phyloP scores from a whole-genome alignment of 2,113 vertebrate species.

The Acrocephalus arundinaceus region DNA sequence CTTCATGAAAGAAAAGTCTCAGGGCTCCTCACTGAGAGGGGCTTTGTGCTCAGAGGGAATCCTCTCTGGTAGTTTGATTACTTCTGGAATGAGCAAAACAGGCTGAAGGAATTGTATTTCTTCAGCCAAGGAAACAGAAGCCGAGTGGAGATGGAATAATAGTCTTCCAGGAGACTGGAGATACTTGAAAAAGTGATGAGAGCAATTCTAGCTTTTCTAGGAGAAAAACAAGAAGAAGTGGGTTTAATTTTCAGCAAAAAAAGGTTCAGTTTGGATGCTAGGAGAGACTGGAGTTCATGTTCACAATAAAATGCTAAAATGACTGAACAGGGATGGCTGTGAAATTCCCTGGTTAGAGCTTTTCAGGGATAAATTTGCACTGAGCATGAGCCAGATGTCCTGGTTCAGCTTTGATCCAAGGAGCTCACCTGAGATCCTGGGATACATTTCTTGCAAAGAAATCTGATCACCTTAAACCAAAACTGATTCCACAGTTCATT shows the following conservation, averaged over 20 bases:
- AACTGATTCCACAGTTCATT: neutral
- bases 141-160: neutral
- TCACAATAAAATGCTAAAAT: neutral
- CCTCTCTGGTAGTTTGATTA: neutral
- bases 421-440: neutral
- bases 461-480: neutral
- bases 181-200: neutral
- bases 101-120: neutral
- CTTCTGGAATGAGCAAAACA: neutral
- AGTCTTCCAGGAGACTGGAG: neutral
- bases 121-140: neutral
- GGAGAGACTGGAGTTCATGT: neutral
- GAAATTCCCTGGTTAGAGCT: neutral
- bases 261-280: neutral
- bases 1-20: neutral
- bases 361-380: neutral
- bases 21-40: neutral
- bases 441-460: neutral
- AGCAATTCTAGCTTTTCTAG: neutral
- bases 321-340: neutral
- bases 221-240: neutral
- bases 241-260: neutral
- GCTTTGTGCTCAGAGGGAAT: neutral
- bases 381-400: neutral
- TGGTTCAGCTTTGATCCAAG: neutral